These are phyloP conservation scores for Lathamus discolor DNA, from an alignment of 2,113 vertebrate genomes.

Conservation along the genomic window DNA sequence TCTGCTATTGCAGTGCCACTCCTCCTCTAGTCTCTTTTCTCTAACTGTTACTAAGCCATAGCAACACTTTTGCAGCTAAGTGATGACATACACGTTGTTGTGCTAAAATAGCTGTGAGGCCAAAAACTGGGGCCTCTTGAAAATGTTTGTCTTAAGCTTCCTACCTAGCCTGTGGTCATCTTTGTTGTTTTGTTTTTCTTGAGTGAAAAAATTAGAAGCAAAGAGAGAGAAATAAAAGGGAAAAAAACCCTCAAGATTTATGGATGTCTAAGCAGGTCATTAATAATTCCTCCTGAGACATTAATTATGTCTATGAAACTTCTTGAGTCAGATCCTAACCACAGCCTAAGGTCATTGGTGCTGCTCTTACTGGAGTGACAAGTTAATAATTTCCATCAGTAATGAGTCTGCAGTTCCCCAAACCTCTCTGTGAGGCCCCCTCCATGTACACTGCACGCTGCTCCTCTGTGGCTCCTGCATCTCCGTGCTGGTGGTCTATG, in stretches of 20 bases:
- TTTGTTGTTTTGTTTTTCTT: background rate
- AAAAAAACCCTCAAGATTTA: background rate
- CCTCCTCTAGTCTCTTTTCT: background rate
- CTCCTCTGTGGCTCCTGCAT: background rate
- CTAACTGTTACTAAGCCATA: background rate
- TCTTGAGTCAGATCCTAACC: background rate
- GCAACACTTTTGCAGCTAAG: slow-evolving; percentile 7
- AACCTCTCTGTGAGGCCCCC: background rate
- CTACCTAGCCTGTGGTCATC: background rate
- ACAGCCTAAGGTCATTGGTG: background rate
- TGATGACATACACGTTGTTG: background rate
- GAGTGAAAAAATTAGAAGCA: background rate
- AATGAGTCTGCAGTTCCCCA: background rate
- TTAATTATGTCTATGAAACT: background rate
- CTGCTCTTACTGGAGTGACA: background rate
- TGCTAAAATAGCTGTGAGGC: background rate
- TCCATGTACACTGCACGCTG: background rate
- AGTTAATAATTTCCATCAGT: background rate
- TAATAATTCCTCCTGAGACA: background rate
- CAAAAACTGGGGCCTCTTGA: background rate
- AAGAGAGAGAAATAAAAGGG: background rate
- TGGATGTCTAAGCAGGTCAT: background rate
- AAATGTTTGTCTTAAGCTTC: slow-evolving; percentile 33
- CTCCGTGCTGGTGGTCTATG: background rate
- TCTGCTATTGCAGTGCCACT: background rate